These are phyloP conservation scores for Archegozetes longisetosus DNA, from an alignment of 1,140 invertebrate genomes.

Conservation along the genomic window DNA sequence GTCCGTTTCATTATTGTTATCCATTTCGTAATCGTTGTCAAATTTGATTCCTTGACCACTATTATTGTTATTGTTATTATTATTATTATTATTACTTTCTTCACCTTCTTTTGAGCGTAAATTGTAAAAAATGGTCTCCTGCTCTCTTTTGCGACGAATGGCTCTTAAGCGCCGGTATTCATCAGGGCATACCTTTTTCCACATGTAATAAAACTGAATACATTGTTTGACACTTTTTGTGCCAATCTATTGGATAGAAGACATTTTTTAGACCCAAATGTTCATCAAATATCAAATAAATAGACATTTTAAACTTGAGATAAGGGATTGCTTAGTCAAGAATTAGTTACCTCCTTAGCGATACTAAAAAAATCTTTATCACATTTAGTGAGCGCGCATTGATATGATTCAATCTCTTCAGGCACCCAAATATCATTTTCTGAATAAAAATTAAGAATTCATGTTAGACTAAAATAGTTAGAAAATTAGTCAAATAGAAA, in stretches of 20 bases:
- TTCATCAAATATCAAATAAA: conserved; percentile 9
- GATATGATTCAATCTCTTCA: conserved; percentile 70
- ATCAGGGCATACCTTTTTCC: conserved; percentile 88
- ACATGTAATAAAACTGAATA: conserved; percentile 94
- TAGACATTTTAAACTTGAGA: background rate
- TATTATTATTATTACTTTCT: conserved; percentile 8
- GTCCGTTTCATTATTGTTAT: background rate
- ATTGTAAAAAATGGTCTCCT: conserved; percentile 28
- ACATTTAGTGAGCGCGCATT: conserved; percentile 65
- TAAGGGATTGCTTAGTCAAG: conserved; percentile 12
- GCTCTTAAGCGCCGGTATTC: conserved; percentile 50
- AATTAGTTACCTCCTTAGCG: conserved; percentile 52
- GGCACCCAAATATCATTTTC: conserved; percentile 64
- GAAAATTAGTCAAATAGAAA: conserved; percentile 19
- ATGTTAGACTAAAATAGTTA: background rate
- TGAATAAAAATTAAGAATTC: conserved; percentile 13
- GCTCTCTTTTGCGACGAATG: conserved; percentile 32
- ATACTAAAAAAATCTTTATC: conserved; percentile 88
- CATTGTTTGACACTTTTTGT: conserved; percentile 83
- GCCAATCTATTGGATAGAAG: conserved; percentile 41
- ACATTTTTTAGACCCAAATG: too few species aligned
- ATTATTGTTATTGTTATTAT: background rate
- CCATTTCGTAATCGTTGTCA: background rate
- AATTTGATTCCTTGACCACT: background rate
- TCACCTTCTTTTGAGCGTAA: conserved; percentile 24